Conservation (phyloP, 2,113 vertebrate species). For the mouse (Mus musculus) region GRCm39 chr4:26340501-26341000, state of each 20-base stretch:
- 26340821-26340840: constrained; percentile 88
- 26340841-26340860: constrained; percentile 87
- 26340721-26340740: constrained; percentile 70
- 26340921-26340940: constrained; percentile 90
- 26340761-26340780: constrained; percentile 71
- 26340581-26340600: constrained; percentile 97
- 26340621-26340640: constrained; percentile 97
- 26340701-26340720: constrained; percentile 80
- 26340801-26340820: constrained; percentile 79
- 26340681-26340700: constrained; percentile 80
- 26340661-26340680: constrained; percentile 91
- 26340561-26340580: constrained; percentile 95
- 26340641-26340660: constrained; percentile 97
- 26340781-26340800: constrained; percentile 75
- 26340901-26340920: constrained; percentile 92
- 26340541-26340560: constrained; percentile 93
- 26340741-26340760: constrained; percentile 78
- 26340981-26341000: constrained; percentile 72
- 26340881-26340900: constrained; percentile 93
- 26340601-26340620: constrained; percentile 95
- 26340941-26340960: constrained; percentile 96
- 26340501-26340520: constrained; percentile 95
- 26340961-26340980: constrained; percentile 88
- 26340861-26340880: constrained; percentile 90
- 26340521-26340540: constrained; percentile 94